Base-by-base conservation (phyloP, 2,797 vertebrate genomes). In the Stomatorhinus walkeri region DNA sequence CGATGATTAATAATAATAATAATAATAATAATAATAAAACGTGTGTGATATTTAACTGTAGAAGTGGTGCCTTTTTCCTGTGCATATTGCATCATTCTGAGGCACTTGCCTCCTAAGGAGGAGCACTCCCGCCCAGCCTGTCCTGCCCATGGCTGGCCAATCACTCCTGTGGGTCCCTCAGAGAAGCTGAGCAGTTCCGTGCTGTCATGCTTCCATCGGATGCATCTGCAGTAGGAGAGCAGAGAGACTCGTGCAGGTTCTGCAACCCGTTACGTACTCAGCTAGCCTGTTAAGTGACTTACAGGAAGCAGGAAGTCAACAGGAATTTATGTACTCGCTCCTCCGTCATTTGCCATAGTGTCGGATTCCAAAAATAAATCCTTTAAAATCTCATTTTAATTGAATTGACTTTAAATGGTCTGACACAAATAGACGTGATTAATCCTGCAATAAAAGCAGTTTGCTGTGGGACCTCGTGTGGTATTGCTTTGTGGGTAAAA, bases 221-320 rank as follows among this genome's bases (percentile, higher is more conserved):
- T 5, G 14, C 28, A n/a, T 72, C 4, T 28, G 28, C 64, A 68
- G 24, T 68, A 12, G 2, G 10, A 68, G 64, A 68, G 28, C 1
- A 32, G 28, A 32, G 64, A 28, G 16, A 32, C 64, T 68, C 6
- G 7, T 90, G 89, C 52, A 54, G 87, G 51, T 89, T 91, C 89
- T 91, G 88, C 68, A 79, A 87, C 85, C 89, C 87, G 92, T 91
- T 90, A 90, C 84, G 84, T 90, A 89, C 90, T 89, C 87, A 90
- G 88, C 89, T 89, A 76, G 89, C 88, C 90, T 87, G 76, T 88
- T 90, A 89, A 91, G 90, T 87, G 84, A 89, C 85, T 89, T 89
- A 87, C 88, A 86, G 48, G 59, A 90, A 90, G n/a, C 52, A 28
- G 43, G 64, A 90, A 86, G 91, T 91, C 88, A 89, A 90, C 89